Conservation (phyloP, 2,888 invertebrate species). For the Tribolium freemani region DNA sequence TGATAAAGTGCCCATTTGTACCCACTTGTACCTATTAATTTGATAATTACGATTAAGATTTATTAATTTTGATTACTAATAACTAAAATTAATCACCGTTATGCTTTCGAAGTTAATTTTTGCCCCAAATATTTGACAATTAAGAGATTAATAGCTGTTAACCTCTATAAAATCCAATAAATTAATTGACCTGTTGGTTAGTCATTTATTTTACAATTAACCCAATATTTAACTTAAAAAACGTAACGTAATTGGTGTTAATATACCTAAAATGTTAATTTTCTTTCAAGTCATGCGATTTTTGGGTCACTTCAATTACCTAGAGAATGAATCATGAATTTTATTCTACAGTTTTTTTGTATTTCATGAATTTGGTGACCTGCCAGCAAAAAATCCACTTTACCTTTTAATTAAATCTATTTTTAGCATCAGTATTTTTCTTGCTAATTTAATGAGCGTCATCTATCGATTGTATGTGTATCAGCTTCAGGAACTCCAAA, state of each 20-base stretch:
- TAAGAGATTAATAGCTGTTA: slow-evolving; percentile 21
- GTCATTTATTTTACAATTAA: slow-evolving; percentile 20
- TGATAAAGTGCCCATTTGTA: too few species aligned
- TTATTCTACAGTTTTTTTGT: too few species aligned
- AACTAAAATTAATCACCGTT: background rate
- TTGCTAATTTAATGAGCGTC: background rate
- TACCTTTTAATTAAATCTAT: background rate
- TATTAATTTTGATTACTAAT: too few species aligned
- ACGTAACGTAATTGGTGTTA: slow-evolving; percentile 6
- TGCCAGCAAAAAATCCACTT: too few species aligned
- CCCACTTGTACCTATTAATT: too few species aligned
- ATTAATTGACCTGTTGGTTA: slow-evolving; percentile 20
- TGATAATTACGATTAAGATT: too few species aligned
- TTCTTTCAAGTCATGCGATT: too few species aligned
- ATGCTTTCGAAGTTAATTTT: background rate
- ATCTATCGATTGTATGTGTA: background rate
- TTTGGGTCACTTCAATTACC: too few species aligned
- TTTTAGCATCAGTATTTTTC: background rate
- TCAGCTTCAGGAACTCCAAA: background rate
- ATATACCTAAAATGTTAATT: background rate
- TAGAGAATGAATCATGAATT: too few species aligned
- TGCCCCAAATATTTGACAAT: slow-evolving; percentile 1
- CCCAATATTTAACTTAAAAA: background rate
- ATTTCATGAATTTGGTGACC: too few species aligned
- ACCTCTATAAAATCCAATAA: slow-evolving; percentile 13